Percentiles rank a stretch among this genome's conserved stretches.
Conservation (phyloP, 2,888 invertebrate species). For the Phalera bucephala region DNA sequence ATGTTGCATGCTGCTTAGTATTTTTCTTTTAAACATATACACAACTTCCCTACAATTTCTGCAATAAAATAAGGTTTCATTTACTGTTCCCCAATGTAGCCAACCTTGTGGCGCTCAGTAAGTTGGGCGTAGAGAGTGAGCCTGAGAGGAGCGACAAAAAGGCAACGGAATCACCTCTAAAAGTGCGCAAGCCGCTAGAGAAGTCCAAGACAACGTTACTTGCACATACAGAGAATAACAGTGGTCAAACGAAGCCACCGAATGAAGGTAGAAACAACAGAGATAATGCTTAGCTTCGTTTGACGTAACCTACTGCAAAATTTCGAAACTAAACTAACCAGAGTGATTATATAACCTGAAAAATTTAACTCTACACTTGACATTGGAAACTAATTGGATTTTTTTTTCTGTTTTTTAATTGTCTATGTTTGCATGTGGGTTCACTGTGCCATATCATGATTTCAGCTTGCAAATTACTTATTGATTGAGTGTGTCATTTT, state of each 20-base stretch:
- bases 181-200: constrained; percentile 71
- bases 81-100: constrained; percentile 61
- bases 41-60: constrained; percentile 31
- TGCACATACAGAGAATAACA: constrained; percentile 74
- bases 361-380: constrained; percentile 32
- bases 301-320: constrained; percentile 74
- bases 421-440: constrained; percentile 71
- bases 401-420: constrained; percentile 34
- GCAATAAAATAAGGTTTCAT: constrained; percentile 35
- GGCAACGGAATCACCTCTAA: constrained; percentile 71
- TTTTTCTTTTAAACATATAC: constrained; percentile 35
- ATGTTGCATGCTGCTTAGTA: constrained; percentile 71
- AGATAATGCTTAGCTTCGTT: constrained; percentile 75
- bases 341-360: constrained; percentile 26
- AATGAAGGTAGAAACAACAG: constrained; percentile 70
- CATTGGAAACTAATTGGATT: constrained; percentile 42
- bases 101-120: constrained; percentile 81
- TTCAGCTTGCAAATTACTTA: constrained; percentile 23
- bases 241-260: constrained; percentile 74
- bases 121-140: constrained; percentile 77
- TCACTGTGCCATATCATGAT: constrained; percentile 30
- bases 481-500: background rate
- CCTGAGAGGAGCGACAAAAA: constrained; percentile 70
- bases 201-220: constrained; percentile 80
- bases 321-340: constrained; percentile 36